Evolutionary conservation across 1,140 invertebrate species (phyloP), one percentile per base, ranked within the genome.

Genomic region (Diabrotica virgifera): DNA sequence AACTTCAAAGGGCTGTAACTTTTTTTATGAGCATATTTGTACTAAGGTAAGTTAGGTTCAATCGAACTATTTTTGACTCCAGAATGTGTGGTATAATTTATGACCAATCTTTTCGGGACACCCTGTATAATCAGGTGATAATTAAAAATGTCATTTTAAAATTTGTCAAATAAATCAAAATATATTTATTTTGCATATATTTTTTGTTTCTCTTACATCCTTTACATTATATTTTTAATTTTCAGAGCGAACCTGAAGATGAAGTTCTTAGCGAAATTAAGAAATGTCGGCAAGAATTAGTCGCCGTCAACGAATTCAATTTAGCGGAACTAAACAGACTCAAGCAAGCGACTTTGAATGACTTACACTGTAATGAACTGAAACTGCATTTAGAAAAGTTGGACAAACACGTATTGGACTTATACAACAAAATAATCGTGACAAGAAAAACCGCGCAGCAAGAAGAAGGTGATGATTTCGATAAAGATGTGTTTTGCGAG

Each of bases 231-330:
- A n/a, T 54, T 54, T 64, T 56, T 50, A 5, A 9, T 6, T 63
- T 65, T 5, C 53, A 68, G 63, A 65, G 64, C 54, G 59, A 56
- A 36, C 65, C 89, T 5, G 89, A 91, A 69, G 94, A 96, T 80
- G 93, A 96, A 77, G 92, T 96, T 72, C 77, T 94, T 61, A 77
- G 84, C 7, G 94, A 96, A 82, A 89, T 96, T 36, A 91, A 91
- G 78, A 85, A 90, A 69, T 93, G 93, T 72, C 91, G 94, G 71
- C 85, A 90, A 60, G 92, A 95, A 78, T 79, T 96, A 0, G 84
- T 85, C 54, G 84, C 83, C 0, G 79, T 93, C 6, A 85, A 89
- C 53, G 83, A 85, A 75, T 87, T 89, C 63, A 93, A 93, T 75
- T 82, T 87, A 58, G 79, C 80, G 11, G 86, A 90, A 67, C 77